Percentiles rank a stretch among this genome's conserved stretches.
phyloP scores from a whole-genome alignment of 2,797 vertebrate species.

The Lagorchestes hirsutus region DNA sequence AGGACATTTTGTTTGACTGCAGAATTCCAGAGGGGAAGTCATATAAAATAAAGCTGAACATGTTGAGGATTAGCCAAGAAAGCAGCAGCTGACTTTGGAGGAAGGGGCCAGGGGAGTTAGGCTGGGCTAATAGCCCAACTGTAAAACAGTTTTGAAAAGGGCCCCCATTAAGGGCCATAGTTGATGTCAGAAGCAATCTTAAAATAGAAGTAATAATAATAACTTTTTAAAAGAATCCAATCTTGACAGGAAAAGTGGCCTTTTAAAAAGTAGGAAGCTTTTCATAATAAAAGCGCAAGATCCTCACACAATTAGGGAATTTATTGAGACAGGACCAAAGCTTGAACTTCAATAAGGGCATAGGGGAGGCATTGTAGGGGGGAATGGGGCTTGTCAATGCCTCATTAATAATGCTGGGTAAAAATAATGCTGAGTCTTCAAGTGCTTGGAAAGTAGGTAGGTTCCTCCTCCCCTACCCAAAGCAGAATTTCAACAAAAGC shows the following conservation, averaged over 20 bases:
- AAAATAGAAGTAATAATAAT: not conserved
- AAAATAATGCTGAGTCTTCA: not conserved
- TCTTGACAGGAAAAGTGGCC: not conserved
- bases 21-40: not conserved
- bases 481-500: not conserved
- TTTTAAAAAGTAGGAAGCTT: not conserved
- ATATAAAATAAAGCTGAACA: not conserved
- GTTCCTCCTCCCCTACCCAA: not conserved
- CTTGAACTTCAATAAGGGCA: not conserved
- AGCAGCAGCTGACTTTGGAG: not conserved
- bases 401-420: not conserved
- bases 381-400: not conserved
- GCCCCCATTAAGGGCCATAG: not conserved
- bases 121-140: not conserved
- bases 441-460: not conserved
- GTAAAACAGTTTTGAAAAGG: not conserved
- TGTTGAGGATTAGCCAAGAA: not conserved
- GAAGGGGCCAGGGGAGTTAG: not conserved
- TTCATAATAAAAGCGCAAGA: not conserved
- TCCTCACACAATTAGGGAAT: not conserved
- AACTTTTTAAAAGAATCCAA: not conserved
- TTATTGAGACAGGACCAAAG: not conserved
- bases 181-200: not conserved
- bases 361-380: not conserved
- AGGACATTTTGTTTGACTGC: not conserved